Conservation (phyloP, 2,797 vertebrate genomes). For the Sebastolobus alascanus region DNA sequence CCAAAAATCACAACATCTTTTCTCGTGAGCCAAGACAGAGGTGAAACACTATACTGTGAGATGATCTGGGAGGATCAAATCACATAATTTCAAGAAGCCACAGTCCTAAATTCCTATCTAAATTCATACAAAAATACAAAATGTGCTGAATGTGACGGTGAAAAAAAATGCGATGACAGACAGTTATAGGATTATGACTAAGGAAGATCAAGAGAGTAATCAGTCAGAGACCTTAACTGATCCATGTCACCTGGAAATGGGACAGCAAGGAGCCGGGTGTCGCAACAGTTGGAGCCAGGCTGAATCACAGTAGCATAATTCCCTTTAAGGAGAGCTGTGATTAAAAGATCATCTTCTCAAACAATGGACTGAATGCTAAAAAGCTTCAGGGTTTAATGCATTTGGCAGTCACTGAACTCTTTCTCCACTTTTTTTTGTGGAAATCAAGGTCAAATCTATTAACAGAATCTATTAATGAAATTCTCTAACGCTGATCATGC, state of each 20-base stretch:
- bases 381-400: background rate
- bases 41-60: background rate
- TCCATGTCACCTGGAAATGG: slow-evolving; percentile 61
- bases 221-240: slow-evolving; percentile 63
- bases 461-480: background rate
- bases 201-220: slow-evolving; percentile 73
- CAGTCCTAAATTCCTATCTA: background rate
- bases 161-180: too few species aligned
- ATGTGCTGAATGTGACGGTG: background rate
- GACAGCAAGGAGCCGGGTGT: slow-evolving; percentile 55
- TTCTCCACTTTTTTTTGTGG: background rate
- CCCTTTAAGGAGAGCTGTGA: slow-evolving; percentile 46
- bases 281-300: slow-evolving; percentile 48
- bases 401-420: background rate
- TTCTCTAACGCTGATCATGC: slow-evolving; percentile 1
- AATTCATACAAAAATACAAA: background rate
- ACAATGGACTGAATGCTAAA: slow-evolving; percentile 24
- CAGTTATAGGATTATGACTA: slow-evolving; percentile 69
- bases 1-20: slow-evolving; percentile 3
- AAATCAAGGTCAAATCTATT: background rate
- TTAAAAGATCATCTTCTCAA: slow-evolving; percentile 48
- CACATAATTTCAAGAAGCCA: background rate
- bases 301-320: slow-evolving; percentile 46
- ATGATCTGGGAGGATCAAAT: background rate
- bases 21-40: background rate